Evolutionary conservation across 2,113 vertebrate genomes (phyloP), one percentile per base, ranked within the genome.

Genomic region (Neolamprologus cancellatus): DNA sequence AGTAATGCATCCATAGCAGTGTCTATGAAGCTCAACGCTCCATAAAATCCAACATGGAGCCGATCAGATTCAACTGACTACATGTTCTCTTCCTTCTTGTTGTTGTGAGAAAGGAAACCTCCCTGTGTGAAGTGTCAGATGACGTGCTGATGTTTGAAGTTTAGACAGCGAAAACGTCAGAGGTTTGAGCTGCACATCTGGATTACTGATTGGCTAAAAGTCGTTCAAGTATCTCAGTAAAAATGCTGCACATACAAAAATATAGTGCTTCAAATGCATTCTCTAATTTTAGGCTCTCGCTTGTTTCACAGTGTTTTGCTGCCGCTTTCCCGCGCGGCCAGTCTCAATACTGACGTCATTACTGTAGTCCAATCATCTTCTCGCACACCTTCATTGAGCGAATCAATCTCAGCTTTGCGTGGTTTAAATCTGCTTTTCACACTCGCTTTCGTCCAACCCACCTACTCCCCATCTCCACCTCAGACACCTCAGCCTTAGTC

Each of bases 11-110:
- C 36, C 30, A 20, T 28, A 46, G 23, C 53, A 46, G 12, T 11
- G 23, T 57, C 39, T 12, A n/a, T 28, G 17, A 59, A 28, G 25
- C 36, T 41, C 34, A 15, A 46, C 1, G 15, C 36, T 41, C n/a
- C n/a, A 1, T 39, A 14, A 8, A 4, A 23, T 69, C 64, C n/a
- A 69, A 23, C 34, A 20, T 14, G 10, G 32, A 5, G 32, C 6
- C 2, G 3, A 12, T 36, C n/a, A 23, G 34, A 10, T 59, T 59
- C 28, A 10, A 18, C 57, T 32, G 28, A 61, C 57, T 2, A 32
- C 8, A 32, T 8, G 2, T 32, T 18, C 3, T 57, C 23, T 14
- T 8, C 54, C 23, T 59, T 57, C 2, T 17, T 30, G 0, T 15
- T 28, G 23, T 30, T 59, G 25, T 30, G 55, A 30, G 55, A 59